phyloP scores from a whole-genome alignment of 2,113 vertebrate genomes.

The Menidia beryllina region DNA sequence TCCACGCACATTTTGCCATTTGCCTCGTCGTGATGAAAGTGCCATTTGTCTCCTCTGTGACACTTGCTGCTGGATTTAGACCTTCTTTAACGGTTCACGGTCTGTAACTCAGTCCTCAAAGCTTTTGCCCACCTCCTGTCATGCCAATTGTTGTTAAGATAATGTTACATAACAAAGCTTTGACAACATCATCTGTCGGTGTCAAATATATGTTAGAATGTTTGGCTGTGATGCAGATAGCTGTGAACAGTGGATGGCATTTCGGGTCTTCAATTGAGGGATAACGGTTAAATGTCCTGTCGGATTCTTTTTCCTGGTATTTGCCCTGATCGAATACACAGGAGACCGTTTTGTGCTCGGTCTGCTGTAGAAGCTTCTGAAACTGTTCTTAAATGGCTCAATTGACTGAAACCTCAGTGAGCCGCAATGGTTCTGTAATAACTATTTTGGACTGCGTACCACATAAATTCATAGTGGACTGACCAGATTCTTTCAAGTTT shows the following conservation, averaged over 20 bases:
- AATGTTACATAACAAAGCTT: slow-evolving; percentile 23
- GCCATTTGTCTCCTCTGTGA: slow-evolving; percentile 38
- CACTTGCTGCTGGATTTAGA: slow-evolving; percentile 53
- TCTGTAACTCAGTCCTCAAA: slow-evolving; percentile 14
- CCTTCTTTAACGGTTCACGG: slow-evolving; percentile 24
- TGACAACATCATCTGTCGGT: slow-evolving; percentile 26
- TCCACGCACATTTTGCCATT: slow-evolving; percentile 45
- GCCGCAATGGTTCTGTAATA: slow-evolving; percentile 59
- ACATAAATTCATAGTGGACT: slow-evolving; percentile 50
- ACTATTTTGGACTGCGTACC: slow-evolving; percentile 43
- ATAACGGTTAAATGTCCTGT: slow-evolving; percentile 29
- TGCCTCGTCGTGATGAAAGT: slow-evolving; percentile 52
- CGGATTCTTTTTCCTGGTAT: slow-evolving; percentile 34
- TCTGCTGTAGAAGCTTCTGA: slow-evolving; percentile 12
- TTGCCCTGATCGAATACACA: slow-evolving; percentile 19
- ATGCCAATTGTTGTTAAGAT: slow-evolving; percentile 49
- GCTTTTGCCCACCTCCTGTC: slow-evolving; percentile 11
- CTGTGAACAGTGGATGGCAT: slow-evolving; percentile 38
- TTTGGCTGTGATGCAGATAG: slow-evolving; percentile 22
- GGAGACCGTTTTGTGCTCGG: background rate
- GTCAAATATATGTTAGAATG: slow-evolving; percentile 10
- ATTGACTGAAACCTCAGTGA: slow-evolving; percentile 50
- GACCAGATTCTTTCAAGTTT: slow-evolving; percentile 18
- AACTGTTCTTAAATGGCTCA: slow-evolving; percentile 38
- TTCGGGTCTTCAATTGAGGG: slow-evolving; percentile 32